These are phyloP conservation scores for Ostrea denselamellosa DNA, from an alignment of 1,140 invertebrate genomes.

Conservation along the genomic window DNA sequence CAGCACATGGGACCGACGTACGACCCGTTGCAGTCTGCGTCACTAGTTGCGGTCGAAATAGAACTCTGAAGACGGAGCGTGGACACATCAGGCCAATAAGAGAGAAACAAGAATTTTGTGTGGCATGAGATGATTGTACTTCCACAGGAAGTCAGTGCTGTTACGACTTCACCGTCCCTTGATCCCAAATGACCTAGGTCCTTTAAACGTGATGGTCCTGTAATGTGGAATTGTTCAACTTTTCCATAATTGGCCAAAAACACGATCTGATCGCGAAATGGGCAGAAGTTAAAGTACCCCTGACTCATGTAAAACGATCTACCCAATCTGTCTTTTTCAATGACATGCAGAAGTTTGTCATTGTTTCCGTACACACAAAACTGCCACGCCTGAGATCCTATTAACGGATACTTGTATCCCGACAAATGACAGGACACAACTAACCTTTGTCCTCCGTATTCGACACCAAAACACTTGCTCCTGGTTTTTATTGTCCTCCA, in stretches of 20 bases:
- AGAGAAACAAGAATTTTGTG: neutral
- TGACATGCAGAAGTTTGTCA: neutral
- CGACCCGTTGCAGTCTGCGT: no score
- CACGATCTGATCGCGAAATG: neutral
- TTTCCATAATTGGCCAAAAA: neutral
- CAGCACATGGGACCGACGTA: neutral
- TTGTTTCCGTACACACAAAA: neutral
- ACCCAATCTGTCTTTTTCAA: neutral
- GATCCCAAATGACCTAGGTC: neutral
- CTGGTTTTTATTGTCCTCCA: neutral
- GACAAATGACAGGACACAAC: neutral
- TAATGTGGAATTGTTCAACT: neutral
- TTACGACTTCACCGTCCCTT: neutral
- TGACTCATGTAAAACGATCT: neutral
- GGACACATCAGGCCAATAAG: neutral
- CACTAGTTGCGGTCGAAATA: no score
- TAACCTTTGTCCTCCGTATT: neutral
- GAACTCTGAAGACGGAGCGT: neutral
- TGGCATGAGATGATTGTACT: neutral
- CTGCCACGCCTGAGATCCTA: neutral
- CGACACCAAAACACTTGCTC: slow-evolving; percentile 13
- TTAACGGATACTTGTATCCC: neutral
- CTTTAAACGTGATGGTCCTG: neutral
- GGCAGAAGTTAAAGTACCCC: neutral
- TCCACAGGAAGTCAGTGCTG: neutral